Base-by-base conservation (phyloP, 2,797 vertebrate species). In the Schizopygopsis malacanthus region DNA sequence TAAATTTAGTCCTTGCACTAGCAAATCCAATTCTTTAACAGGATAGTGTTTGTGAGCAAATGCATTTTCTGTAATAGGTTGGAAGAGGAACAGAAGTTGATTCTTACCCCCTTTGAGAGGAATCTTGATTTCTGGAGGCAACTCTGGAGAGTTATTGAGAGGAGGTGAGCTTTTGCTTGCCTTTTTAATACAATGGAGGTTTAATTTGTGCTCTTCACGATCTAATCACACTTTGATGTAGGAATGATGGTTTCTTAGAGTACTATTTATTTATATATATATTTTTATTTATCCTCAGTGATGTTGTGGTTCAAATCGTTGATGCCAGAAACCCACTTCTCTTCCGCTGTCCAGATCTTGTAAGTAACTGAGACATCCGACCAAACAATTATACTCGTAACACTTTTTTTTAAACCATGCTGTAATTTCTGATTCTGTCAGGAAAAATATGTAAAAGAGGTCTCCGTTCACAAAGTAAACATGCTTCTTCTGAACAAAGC, bases 51-150 rank as follows among this genome's bases (percentile, higher is more conserved):
- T 72, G 72, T n/a, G 28, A 85, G 0, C 81, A n/a, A 47, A 69
- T 45, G 25, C 45, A 70, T 76, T 28, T 2, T 1, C 88, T 12
- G 0, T 75, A 61, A 20, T 25, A 99, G 98, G 78, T 92, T 99
- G 25, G 98, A 99, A 91, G 98, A 99, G 92, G 96, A 99, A 47
- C 95, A 98, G 82, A 97, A 98, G 84, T 93, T 99, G 82, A 96
- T 98, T 92, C 87, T 99, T 76, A 99, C 98, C 0, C 98, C 98
- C 0, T 99, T 98, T 95, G 98, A 99, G 93, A 95, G 97, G 86
- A 99, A 99, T 92, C 90, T 99, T 92, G 97, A 99, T 89, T 99
- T 99, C 89, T 99, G 98, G 98, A 96, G 98, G 85, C 98, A 99
- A 84, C 96, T 99, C 39, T 99, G 98, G 98, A 96, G 98, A 93